Percentiles rank a stretch among this genome's conserved stretches.
phyloP scores from a whole-genome alignment of 1,140 invertebrate genomes.

The Lanistes nyassanus region DNA sequence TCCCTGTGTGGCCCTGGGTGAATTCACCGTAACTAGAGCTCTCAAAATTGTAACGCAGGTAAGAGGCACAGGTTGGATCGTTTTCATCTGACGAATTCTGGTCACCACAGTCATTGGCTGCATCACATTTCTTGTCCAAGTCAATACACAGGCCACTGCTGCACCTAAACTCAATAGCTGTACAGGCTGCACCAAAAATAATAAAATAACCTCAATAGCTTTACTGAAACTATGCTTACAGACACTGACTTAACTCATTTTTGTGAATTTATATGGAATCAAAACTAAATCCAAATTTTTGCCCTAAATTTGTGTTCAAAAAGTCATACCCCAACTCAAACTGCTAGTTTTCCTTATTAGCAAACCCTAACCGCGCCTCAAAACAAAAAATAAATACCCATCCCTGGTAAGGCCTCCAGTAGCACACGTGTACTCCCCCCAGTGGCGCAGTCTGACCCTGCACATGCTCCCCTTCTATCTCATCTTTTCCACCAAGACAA shows the following conservation, averaged over 20 bases:
- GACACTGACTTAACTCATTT: background rate
- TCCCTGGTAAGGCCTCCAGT: too few species aligned
- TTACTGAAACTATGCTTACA: background rate
- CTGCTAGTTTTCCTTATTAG: constrained; percentile 3
- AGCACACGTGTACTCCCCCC: too few species aligned
- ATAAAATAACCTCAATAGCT: background rate
- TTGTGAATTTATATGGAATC: background rate
- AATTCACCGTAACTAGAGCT: constrained; percentile 35
- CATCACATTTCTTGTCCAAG: constrained; percentile 31
- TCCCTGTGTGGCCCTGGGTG: constrained; percentile 36
- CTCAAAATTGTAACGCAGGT: constrained; percentile 47
- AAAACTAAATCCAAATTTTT: background rate
- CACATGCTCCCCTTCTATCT: too few species aligned
- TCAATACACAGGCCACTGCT: constrained; percentile 30
- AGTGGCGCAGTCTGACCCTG: constrained; percentile 29
- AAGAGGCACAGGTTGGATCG: background rate
- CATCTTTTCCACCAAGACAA: too few species aligned
- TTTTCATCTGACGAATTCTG: constrained; percentile 11
- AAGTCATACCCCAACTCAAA: constrained; percentile 21
- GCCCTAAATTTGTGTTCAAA: background rate
- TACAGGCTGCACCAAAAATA: constrained; percentile 3
- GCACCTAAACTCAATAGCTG: constrained; percentile 30
- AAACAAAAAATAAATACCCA: too few species aligned
- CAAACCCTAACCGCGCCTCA: too few species aligned
- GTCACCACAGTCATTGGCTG: constrained; percentile 42